Percentiles rank a stretch among this genome's conserved stretches.
Evolutionary conservation across 2,797 vertebrate species (phyloP).

Genomic region (Octomys mimax): DNA sequence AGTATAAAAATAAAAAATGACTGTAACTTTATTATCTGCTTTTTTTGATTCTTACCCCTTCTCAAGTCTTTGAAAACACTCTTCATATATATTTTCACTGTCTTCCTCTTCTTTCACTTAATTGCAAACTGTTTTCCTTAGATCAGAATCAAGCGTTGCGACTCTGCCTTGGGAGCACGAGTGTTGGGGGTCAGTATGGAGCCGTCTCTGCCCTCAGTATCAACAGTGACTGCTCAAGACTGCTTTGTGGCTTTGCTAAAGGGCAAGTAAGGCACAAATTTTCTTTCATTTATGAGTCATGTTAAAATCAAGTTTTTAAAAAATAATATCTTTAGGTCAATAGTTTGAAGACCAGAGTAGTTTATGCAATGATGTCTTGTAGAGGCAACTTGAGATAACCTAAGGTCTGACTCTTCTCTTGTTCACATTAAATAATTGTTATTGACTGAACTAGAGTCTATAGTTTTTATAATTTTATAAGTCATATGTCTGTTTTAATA

Average conservation of each 20-base stretch:
- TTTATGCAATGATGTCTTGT: neutral
- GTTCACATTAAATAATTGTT: constrained; percentile 33
- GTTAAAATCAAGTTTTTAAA: neutral
- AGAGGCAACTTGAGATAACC: neutral
- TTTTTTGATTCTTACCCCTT: constrained; percentile 48
- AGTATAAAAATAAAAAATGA: neutral
- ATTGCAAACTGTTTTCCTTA: constrained; percentile 82
- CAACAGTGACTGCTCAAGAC: constrained; percentile 96
- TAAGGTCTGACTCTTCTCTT: constrained; percentile 40
- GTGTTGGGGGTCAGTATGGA: constrained; percentile 96
- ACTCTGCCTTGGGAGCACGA: constrained; percentile 96
- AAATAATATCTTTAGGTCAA: neutral
- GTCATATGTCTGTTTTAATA: neutral
- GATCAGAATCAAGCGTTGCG: constrained; percentile 97
- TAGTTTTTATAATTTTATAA: constrained; percentile 35
- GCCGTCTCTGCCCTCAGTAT: constrained; percentile 98
- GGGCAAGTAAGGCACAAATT: constrained; percentile 93
- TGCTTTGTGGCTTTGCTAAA: constrained; percentile 98
- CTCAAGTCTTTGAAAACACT: constrained; percentile 21
- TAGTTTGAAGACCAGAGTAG: constrained; percentile 48
- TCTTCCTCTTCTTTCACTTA: constrained; percentile 40
- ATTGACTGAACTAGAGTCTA: neutral
- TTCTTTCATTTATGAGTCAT: constrained; percentile 6
- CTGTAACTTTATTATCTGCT: constrained; percentile 1
- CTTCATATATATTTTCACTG: neutral